Conservation (phyloP, 2,113 vertebrate species). For the Odocoileus virginianus region DNA sequence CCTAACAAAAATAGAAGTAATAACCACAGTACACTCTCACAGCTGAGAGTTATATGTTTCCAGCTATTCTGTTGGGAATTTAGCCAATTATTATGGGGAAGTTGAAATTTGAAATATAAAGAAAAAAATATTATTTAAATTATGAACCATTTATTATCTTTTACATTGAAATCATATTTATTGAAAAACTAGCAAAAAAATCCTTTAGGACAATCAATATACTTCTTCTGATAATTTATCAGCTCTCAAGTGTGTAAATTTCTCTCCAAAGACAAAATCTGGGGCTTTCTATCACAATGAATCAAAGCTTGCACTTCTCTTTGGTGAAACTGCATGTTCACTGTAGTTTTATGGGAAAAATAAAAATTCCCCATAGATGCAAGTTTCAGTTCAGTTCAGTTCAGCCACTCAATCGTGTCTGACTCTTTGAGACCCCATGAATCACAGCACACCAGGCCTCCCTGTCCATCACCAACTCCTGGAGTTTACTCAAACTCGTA, state of each 20-base stretch:
- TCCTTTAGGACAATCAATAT: not conserved
- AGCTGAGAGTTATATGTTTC: not conserved
- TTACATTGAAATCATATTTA: not conserved
- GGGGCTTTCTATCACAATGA: not conserved
- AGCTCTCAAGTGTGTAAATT: not conserved
- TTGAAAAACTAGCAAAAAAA: not conserved
- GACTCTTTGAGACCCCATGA: not conserved
- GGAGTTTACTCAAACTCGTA: not conserved
- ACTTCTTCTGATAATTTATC: not conserved
- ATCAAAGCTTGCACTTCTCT: not conserved
- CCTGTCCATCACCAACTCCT: not conserved
- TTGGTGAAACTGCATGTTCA: not conserved
- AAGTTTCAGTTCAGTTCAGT: not conserved
- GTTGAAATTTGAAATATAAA: not conserved
- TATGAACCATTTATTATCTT: not conserved
- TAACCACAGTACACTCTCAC: not conserved
- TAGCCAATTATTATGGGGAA: not conserved
- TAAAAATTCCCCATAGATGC: not conserved
- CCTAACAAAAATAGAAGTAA: not conserved
- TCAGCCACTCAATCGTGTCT: accelerated
- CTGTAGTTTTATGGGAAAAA: not conserved
- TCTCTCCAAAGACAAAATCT: not conserved
- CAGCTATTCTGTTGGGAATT: not conserved
- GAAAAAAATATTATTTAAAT: not conserved
- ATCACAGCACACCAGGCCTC: not conserved